Evolutionary conservation across 2,797 vertebrate species (phyloP), one percentile per base, ranked within the genome.

Genomic region (Schizopygopsis pylzovi): DNA sequence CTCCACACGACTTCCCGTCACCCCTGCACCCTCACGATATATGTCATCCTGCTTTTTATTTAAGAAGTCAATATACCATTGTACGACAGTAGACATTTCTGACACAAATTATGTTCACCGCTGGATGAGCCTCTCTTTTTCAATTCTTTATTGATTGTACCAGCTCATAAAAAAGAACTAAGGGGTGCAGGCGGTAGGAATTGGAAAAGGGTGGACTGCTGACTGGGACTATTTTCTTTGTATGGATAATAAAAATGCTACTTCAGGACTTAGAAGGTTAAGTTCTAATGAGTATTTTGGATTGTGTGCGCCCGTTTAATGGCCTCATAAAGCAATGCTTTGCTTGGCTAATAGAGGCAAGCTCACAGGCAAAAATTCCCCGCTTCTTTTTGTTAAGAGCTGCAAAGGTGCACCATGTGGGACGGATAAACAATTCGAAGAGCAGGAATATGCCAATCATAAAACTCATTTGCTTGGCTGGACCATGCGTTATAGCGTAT

Each of bases 201-300:
- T 63, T 78, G 63, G 84, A 45, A 45, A 45, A 61, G 28, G 82
- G 88, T 85, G 28, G 87, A 95, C 92, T 95, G 96, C 97, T 97
- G 96, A 97, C 96, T 93, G 89, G 87, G 93, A 92, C 94, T 95
- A 94, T 97, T 96, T 96, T 92, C 94, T 94, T 96, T 95, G 95
- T 96, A 92, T 92, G 95, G 95, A 96, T 96, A 96, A 97, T 97
- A 97, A 97, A 97, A 97, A 94, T 94, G 96, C 95, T 96, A 96
- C 95, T 97, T 96, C 95, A 95, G 94, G 94, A 96, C 96, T 96
- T 95, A 96, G 95, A 97, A 97, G 96, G 96, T 97, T 97, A 97
- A 97, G 96, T 96, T 96, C 94, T 96, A 96, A 96, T 97, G 96
- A 96, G 94, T 97, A 96, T 97, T 97, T 97, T 97, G 95, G 96